These are phyloP conservation scores for Cassiopea andromeda DNA, from an alignment of 30 jellyfish, hydroid and myxozoan genomes.

Conservation along the genomic window DNA sequence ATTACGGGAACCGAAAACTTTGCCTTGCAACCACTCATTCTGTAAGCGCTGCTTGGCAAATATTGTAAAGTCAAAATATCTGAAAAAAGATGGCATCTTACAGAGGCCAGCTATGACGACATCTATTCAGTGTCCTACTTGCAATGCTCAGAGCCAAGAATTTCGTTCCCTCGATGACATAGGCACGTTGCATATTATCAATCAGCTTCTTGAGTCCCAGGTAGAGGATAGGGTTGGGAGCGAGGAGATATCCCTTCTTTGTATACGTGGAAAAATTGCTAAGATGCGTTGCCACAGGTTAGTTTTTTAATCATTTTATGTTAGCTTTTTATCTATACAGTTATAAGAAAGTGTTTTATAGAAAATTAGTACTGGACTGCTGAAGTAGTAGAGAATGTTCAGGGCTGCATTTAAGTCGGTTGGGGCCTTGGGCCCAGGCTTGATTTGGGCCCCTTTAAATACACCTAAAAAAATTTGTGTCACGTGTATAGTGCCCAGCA, in stretches of 20 bases:
- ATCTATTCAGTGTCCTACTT: neutral
- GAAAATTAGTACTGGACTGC: too few species aligned
- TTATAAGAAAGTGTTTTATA: too few species aligned
- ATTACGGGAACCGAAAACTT: neutral
- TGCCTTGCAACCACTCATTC: slow-evolving; percentile 2
- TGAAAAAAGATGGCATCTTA: neutral
- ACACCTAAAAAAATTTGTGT: too few species aligned
- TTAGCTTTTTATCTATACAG: too few species aligned
- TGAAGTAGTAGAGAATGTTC: too few species aligned
- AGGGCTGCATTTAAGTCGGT: too few species aligned
- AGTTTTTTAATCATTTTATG: too few species aligned
- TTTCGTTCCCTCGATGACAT: neutral
- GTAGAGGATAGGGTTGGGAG: neutral
- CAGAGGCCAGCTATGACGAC: neutral
- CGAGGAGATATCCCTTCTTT: neutral
- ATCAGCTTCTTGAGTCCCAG: neutral
- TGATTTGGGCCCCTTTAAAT: too few species aligned
- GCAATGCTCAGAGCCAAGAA: neutral
- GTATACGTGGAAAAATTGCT: neutral
- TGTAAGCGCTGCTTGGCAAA: slow-evolving; percentile 12
- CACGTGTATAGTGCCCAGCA: too few species aligned
- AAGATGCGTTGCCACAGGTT: neutral
- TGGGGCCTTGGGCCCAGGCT: too few species aligned
- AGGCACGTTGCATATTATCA: neutral
- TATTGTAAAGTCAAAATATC: neutral